A percentile compares a stretch with the other conserved stretches of the same genome.
Conservation (phyloP, 2,113 vertebrate genomes). For the Pogonocichla stellata region DNA sequence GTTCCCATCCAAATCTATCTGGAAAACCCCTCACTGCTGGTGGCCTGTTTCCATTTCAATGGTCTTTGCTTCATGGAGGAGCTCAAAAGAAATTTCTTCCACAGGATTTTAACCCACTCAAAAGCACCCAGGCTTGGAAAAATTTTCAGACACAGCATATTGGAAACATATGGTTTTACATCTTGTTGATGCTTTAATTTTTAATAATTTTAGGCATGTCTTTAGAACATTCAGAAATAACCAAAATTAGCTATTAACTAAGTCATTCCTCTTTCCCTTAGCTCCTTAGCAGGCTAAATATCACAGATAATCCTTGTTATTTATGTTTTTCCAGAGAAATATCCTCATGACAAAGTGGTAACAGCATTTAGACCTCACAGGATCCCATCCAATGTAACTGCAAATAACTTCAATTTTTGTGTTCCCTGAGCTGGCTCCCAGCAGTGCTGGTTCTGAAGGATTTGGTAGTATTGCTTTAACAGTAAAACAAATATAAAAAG, state of each 20-base stretch:
- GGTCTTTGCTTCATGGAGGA: background rate
- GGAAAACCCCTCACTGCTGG: background rate
- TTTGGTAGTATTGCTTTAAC: background rate
- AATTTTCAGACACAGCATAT: background rate
- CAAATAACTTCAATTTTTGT: background rate
- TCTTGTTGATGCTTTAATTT: background rate
- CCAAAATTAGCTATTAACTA: background rate
- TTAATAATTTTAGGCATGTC: background rate
- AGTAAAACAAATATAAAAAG: constrained; percentile 16
- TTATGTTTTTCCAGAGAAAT: background rate
- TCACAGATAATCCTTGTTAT: background rate
- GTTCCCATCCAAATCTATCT: background rate
- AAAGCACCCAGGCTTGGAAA: background rate
- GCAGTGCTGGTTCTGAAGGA: background rate
- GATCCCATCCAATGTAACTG: background rate
- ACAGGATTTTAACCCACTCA: background rate
- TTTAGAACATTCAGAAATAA: background rate
- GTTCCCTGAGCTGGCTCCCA: background rate
- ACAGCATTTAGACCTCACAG: background rate
- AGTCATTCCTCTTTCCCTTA: background rate
- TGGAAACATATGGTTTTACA: background rate
- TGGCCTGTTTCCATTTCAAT: background rate
- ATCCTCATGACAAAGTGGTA: background rate
- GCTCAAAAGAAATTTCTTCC: background rate
- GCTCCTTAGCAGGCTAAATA: background rate